phyloP scores from a whole-genome alignment of 2,113 vertebrate species.

The Tinamus guttatus region DNA sequence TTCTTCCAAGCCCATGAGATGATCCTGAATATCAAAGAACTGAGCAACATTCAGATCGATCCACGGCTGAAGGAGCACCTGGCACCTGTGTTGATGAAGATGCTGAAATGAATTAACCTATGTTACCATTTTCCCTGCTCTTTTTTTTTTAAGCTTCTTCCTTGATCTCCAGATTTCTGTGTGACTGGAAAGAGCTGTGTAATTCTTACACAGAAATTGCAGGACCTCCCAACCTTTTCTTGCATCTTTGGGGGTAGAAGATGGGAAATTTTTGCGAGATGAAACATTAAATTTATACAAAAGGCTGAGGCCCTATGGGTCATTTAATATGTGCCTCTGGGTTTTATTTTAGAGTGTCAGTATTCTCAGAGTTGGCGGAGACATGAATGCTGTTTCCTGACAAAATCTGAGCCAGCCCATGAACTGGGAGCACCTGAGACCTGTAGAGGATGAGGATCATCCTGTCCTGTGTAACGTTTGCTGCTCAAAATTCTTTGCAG shows the following conservation, averaged over 20 bases:
- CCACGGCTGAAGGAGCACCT: slow-evolving; percentile 70
- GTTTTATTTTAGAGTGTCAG: slow-evolving; percentile 10
- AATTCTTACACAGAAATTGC: background rate
- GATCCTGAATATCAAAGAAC: slow-evolving; percentile 71
- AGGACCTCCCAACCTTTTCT: background rate
- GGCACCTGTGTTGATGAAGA: slow-evolving; percentile 72
- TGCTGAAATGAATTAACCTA: slow-evolving; percentile 68
- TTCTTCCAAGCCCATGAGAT: slow-evolving; percentile 81
- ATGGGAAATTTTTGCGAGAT: background rate
- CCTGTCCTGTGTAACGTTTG: background rate
- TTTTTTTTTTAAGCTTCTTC: background rate
- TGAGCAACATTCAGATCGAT: slow-evolving; percentile 69
- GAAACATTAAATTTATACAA: background rate
- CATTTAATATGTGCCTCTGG: background rate
- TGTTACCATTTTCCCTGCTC: background rate
- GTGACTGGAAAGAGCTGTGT: background rate
- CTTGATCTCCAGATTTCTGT: background rate
- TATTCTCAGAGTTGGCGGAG: background rate
- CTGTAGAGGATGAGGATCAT: background rate
- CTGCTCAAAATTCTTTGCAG: background rate
- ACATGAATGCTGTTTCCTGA: background rate
- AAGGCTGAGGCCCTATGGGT: background rate
- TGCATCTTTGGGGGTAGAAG: background rate
- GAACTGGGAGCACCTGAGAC: background rate
- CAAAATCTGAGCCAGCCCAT: background rate